phyloP scores from a whole-genome alignment of 2,113 vertebrate species.

The Turdus rufiventris region DNA sequence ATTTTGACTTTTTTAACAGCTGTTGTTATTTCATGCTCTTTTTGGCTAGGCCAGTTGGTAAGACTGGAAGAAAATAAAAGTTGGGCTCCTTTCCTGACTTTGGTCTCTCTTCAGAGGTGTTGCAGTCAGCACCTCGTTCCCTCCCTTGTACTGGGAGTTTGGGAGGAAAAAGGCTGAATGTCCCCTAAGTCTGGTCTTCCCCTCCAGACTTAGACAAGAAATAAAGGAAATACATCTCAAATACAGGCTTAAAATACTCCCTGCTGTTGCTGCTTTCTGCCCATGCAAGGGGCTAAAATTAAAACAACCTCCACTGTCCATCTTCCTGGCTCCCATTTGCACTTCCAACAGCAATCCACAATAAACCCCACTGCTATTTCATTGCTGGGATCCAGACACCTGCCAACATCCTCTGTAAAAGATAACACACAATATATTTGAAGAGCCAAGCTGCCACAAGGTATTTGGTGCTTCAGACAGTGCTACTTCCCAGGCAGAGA shows the following conservation, averaged over 20 bases:
- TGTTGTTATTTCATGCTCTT: neutral
- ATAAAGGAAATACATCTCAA: neutral
- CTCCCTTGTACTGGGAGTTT: neutral
- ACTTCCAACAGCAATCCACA: neutral
- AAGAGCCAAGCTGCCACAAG: neutral
- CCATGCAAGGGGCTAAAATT: neutral
- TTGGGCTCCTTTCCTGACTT: neutral
- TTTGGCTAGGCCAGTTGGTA: neutral
- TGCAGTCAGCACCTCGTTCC: neutral
- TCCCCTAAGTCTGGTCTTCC: neutral
- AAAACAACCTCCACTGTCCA: neutral
- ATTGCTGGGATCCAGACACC: neutral
- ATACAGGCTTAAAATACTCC: neutral
- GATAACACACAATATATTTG: neutral
- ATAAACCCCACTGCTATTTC: neutral
- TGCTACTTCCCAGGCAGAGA: neutral
- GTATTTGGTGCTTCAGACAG: neutral
- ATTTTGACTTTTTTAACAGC: slow-evolving; percentile 11
- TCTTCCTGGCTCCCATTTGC: neutral
- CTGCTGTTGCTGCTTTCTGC: neutral
- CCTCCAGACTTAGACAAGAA: neutral
- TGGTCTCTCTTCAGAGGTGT: neutral
- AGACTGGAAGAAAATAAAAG: neutral
- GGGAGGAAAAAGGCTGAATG: neutral
- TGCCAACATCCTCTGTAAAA: neutral